phyloP scores from a whole-genome alignment of 2,113 vertebrate species.

The Otolemur garnettii region DNA sequence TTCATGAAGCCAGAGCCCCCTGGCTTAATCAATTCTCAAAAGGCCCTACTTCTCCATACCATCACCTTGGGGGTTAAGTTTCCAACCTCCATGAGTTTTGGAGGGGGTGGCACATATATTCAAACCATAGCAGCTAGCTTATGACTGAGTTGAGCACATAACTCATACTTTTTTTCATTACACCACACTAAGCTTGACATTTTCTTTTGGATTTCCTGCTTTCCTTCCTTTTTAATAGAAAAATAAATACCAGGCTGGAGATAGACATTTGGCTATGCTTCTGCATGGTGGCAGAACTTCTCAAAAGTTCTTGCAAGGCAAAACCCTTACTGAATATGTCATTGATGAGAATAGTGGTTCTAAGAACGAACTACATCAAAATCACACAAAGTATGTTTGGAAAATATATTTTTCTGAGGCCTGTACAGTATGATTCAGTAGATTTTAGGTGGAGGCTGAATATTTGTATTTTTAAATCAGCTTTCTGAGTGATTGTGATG shows the following conservation, averaged over 20 bases:
- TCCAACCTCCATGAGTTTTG: background rate
- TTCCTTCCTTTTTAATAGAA: conserved; percentile 73
- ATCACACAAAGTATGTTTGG: conserved; percentile 8
- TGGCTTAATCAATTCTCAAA: background rate
- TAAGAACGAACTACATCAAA: conserved; percentile 10
- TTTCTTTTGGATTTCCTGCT: conserved; percentile 81
- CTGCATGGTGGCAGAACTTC: conserved; percentile 53
- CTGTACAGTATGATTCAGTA: conserved; percentile 9
- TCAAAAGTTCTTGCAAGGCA: conserved; percentile 50
- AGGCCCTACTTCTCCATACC: background rate
- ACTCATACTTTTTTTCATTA: conserved; percentile 63
- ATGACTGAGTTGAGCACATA: conserved; percentile 50
- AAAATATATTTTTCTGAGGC: conserved; percentile 49
- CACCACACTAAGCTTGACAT: conserved; percentile 71
- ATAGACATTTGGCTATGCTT: conserved; percentile 75
- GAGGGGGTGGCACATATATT: background rate
- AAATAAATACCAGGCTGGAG: conserved; percentile 70
- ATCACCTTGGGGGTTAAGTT: conserved; percentile 12
- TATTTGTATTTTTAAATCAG: conserved; percentile 48
- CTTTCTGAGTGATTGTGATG: background rate
- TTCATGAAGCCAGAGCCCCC: background rate
- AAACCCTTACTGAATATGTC: conserved; percentile 39
- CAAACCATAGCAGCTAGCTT: conserved; percentile 18
- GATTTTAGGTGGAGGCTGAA: background rate
- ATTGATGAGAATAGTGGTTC: conserved; percentile 13